Conservation (phyloP, 2,113 vertebrate genomes). For the Vicugna pacos region DNA sequence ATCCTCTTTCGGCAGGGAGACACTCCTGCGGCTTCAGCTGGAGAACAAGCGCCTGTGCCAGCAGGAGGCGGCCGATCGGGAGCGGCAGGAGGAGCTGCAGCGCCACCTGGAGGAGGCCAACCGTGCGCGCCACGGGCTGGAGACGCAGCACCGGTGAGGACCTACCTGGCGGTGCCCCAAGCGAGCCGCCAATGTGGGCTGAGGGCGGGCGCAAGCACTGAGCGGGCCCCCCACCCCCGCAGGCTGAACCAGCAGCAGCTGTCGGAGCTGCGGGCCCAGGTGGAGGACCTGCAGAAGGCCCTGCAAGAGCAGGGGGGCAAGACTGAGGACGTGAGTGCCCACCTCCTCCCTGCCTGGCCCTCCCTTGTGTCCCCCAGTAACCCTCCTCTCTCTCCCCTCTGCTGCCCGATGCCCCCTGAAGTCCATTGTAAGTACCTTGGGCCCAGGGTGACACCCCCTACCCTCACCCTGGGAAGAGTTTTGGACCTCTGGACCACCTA, state of each 20-base stretch:
- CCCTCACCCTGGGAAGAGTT: not conserved
- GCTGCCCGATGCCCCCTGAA: conserved; percentile 63
- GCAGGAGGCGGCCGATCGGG: conserved; percentile 91
- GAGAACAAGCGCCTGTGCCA: conserved; percentile 94
- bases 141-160: conserved; percentile 91
- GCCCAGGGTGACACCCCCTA: not conserved
- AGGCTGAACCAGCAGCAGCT: conserved; percentile 94
- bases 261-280: conserved; percentile 89
- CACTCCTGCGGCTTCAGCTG: conserved; percentile 90
- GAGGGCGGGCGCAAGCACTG: not conserved
- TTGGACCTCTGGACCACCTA: not conserved
- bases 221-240: not conserved
- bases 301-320: conserved; percentile 92
- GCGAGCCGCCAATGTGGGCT: accelerated
- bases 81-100: conserved; percentile 88
- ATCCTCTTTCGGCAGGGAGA: conserved; percentile 87
- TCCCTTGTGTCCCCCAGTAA: conserved; percentile 36
- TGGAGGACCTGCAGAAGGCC: conserved; percentile 92
- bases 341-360: not conserved
- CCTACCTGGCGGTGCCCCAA: accelerated
- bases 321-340: conserved; percentile 92
- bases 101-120: conserved; percentile 91
- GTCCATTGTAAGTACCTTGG: conserved; percentile 83
- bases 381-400: conserved; percentile 66
- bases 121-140: conserved; percentile 89